phyloP scores from a whole-genome alignment of 1,140 invertebrate species.

The Metaphire vulgaris region DNA sequence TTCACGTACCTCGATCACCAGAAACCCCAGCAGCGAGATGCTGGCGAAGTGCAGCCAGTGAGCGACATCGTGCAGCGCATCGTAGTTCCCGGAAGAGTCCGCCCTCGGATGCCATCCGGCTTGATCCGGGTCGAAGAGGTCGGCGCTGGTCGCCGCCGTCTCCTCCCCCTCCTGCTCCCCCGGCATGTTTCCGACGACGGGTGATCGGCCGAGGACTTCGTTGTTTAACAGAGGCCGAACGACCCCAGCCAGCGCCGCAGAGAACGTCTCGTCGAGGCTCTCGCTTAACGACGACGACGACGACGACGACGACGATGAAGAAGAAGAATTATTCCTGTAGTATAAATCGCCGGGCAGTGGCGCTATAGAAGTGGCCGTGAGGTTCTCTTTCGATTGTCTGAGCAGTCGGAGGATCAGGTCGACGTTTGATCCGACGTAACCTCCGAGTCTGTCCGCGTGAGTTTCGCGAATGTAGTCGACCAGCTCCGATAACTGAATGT shows the following conservation, averaged over 20 bases:
- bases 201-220: background rate
- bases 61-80: conserved; percentile 25
- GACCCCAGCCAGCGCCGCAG: no score
- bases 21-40: conserved; percentile 29
- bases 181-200: no score
- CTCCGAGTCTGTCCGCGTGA: conserved; percentile 14
- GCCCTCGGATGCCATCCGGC: no score
- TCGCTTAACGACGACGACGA: background rate
- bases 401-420: conserved; percentile 18
- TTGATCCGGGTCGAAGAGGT: background rate
- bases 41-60: conserved; percentile 31
- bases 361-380: background rate
- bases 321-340: no score
- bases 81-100: conserved; percentile 5
- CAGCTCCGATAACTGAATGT: conserved; percentile 21
- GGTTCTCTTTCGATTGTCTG: background rate
- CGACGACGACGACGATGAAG: background rate
- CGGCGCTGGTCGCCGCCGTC: no score
- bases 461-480: conserved; percentile 14
- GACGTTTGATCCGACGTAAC: conserved; percentile 21
- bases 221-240: background rate
- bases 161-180: background rate
- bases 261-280: background rate
- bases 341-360: no score
- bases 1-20: conserved; percentile 26